Base-by-base conservation (phyloP, 53 echinoderm and acorn worm species). In the Holothuria leucospilota region DNA sequence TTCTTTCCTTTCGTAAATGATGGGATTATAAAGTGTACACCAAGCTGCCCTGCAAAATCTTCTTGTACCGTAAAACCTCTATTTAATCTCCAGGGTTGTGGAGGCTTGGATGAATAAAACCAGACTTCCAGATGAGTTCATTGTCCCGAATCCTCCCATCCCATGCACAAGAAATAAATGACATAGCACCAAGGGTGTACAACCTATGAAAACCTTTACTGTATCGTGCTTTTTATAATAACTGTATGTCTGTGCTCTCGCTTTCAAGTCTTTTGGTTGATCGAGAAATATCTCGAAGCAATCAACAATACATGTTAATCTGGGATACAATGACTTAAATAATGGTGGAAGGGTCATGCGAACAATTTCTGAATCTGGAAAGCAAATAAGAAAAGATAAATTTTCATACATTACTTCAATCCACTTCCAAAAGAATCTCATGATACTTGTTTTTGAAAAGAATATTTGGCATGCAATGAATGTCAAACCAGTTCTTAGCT, bases 1-100 rank as follows among this genome's bases (percentile, higher is more conserved):
- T 18, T 56, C 49, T 88, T 88, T 20, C 88, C 88, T 60, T 84
- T 88, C 11, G 89, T 88, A 30, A 88, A 88, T 12, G 84, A 62
- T 30, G 89, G 84, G 29, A 82, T 69, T 2, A 88, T 23, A 25
- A 81, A 52, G 10, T 64, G 11, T 8, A 69, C 88, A 12, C 82
- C 82, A 88, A 26, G 68, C 21, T 13, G 26, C 11, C 6, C 30
- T 12, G 88, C 88, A 88, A 88, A 82, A 26, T 88, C 82, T 21
- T 88, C 82, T 23, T 38, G 23, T 0, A 88, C 25, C 8, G 88
- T 88, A 29, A 88, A 88, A 52, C 88, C 88, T 51, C 82, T 65
- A 88, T 82, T 82, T 88, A 82, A 58, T 84, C 82, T 85, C 88
- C 82, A 9, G 81, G 82, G 14, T 25, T 42, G 56, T 83, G 88